phyloP scores from a whole-genome alignment of 2,888 invertebrate genomes.

The Vanessa cardui region DNA sequence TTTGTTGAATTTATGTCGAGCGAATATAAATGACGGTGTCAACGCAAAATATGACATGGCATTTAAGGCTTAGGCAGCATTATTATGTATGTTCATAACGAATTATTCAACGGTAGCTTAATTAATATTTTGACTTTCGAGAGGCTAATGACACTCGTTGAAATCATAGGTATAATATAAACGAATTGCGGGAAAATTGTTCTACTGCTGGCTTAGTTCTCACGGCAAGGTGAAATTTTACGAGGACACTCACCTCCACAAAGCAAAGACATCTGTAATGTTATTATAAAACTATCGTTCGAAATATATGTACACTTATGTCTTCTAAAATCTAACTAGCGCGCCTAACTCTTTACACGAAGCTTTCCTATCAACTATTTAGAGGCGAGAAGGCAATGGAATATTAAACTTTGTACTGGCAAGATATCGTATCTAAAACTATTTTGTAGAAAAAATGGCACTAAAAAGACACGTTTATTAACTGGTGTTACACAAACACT shows the following conservation, averaged over 20 bases:
- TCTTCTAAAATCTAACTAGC: slow-evolving; percentile 63
- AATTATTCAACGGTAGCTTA: slow-evolving; percentile 18
- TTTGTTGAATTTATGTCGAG: slow-evolving; percentile 19
- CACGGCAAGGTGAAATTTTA: slow-evolving; percentile 45
- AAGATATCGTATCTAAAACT: slow-evolving; percentile 65
- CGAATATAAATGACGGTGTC: slow-evolving; percentile 28
- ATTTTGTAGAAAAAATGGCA: slow-evolving; percentile 73
- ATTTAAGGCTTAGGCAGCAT: slow-evolving; percentile 23
- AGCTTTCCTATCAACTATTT: slow-evolving; percentile 64
- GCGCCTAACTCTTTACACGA: slow-evolving; percentile 63
- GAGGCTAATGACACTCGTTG: slow-evolving; percentile 18
- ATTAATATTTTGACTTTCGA: slow-evolving; percentile 17
- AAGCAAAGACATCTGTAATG: slow-evolving; percentile 71
- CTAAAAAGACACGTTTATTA: slow-evolving; percentile 79
- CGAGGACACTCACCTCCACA: slow-evolving; percentile 73
- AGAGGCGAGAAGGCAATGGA: slow-evolving; percentile 77
- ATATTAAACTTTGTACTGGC: slow-evolving; percentile 79
- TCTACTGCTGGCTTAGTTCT: slow-evolving; percentile 31
- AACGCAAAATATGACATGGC: slow-evolving; percentile 28
- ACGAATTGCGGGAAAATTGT: slow-evolving; percentile 29
- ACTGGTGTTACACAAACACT: slow-evolving; percentile 55
- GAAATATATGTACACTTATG: slow-evolving; percentile 44
- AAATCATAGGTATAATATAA: slow-evolving; percentile 5
- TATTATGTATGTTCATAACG: slow-evolving; percentile 18
- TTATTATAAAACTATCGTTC: slow-evolving; percentile 50